Base-by-base conservation (phyloP, 2,888 invertebrate genomes). In the Kuschelorhynchus macadamiae region DNA sequence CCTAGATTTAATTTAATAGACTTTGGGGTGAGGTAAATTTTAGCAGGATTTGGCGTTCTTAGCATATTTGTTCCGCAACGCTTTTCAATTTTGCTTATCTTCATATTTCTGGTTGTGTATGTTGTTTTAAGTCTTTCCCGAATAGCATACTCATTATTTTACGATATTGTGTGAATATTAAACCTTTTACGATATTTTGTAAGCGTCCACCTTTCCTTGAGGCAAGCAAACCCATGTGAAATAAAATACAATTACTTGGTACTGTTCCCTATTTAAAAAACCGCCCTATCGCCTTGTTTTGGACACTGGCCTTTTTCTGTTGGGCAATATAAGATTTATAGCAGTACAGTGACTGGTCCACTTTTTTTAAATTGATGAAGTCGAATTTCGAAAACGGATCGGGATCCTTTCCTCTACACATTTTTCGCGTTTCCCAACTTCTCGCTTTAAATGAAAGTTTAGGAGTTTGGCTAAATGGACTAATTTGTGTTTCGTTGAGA, bases 281-380 rank as follows among this genome's bases (percentile, higher is more conserved):
- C 4, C 25, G 25, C 25, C 25, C 4, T n/a, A 3, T 25, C 25
- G 25, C 25, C n/a, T 25, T 25, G 25, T 25, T 25, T 25, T 25
- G 25, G 25, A 25, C 25, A 25, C 18, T 33, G 21, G 25, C 57
- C 47, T 30, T 60, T 60, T 50, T 50, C 41, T 20, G 20, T 47
- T 14, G 11, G 9, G 20, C 56, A 56, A 52, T 14, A 55, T 52
- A 60, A 71, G 75, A 76, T 76, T 74, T 75, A 75, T 76, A 69
- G 70, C 46, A 60, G 66, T 70, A 71, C 74, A 72, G 75, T 75
- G 72, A 68, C 59, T 64, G 9, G 50, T 47, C 59, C 39, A 20
- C 17, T 53, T 49, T 64, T 64, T 57, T 53, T 67, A 66, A 69
- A 67, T 67, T 67, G 60, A 60, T 67, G 67, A 46, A 60, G 53